A percentile compares a stretch with the other conserved stretches of the same genome.
Evolutionary conservation across 2,113 vertebrate species (phyloP).

Genomic region (Prolemur simus): DNA sequence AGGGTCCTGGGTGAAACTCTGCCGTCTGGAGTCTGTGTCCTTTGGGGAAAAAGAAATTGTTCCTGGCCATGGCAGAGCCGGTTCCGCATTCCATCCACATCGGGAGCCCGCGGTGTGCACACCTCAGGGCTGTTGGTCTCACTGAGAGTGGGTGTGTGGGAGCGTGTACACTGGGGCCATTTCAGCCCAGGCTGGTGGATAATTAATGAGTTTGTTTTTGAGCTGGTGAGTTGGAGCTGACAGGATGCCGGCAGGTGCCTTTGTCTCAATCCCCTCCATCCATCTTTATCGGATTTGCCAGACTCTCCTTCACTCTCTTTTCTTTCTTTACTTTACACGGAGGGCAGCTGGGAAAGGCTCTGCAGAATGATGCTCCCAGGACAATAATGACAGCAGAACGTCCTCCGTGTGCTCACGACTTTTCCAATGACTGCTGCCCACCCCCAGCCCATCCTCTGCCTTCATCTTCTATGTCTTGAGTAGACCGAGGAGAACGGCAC

Average conservation of each 20-base stretch:
- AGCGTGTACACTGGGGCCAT: background rate
- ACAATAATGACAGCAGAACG: background rate
- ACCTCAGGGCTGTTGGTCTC: conserved; percentile 2
- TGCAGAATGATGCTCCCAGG: background rate
- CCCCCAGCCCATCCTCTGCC: background rate
- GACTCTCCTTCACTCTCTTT: background rate
- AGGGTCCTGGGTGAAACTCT: background rate
- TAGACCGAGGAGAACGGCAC: background rate
- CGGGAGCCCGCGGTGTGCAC: background rate
- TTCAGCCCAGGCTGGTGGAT: conserved; percentile 39
- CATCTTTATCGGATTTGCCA: conserved; percentile 52
- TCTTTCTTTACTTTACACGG: background rate
- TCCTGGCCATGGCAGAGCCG: background rate
- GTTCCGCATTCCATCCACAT: background rate
- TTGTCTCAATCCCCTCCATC: conserved; percentile 36
- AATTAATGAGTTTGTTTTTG: conserved; percentile 69
- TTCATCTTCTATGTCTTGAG: background rate
- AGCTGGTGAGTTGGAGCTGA: conserved; percentile 41
- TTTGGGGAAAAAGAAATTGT: background rate
- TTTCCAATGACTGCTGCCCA: background rate
- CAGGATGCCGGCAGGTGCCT: conserved; percentile 9
- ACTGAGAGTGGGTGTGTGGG: background rate
- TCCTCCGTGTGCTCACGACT: background rate
- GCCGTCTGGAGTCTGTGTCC: background rate
- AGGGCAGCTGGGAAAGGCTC: background rate